Base-by-base conservation (phyloP, 2,113 vertebrate genomes). In the Tringa solitaria region DNA sequence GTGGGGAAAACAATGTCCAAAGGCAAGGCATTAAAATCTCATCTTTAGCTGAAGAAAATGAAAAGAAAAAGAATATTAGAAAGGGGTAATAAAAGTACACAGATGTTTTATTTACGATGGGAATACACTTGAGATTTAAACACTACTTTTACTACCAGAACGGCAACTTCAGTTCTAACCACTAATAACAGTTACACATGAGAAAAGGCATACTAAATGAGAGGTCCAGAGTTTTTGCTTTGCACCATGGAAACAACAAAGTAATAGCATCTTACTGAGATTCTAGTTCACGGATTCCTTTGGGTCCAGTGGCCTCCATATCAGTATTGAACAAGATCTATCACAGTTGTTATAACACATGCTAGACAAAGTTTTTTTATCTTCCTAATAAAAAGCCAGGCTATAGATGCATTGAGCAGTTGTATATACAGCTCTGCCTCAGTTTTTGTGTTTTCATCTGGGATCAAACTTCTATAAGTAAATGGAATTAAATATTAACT, bases 401-500 rank as follows among this genome's bases (percentile, higher is more conserved):
- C 15, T 69, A 87, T 46, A 75, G 68, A 48, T n/a, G 12, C 21
- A 87, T 20, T 51, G 26, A 50, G 35, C n/a, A 69, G 53, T 46
- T 90, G 39, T 19, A 84, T 27, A 76, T 37, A 78, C 41, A 91
- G 23, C 9, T 48, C 56, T 94, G 32, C 28, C 50, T 92, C 59
- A 53, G 35, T 65, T 86, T 84, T 77, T 70, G 13, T 26, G 35
- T 90, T 93, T 35, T 84, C 85, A 74, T 85, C 68, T 41, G 74
- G 89, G 93, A 91, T 74, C 56, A 74, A 82, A 75, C 46, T 81
- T 97, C 45, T 65, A n/a, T 78, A 95, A 93, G 94, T 60, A 96
- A 95, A 94, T 74, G 32, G 33, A 85, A 96, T 97, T 97, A 96
- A 97, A 97, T 93, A 97, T 95, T 96, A 97, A 95, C 39, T 74